Percentiles rank a stretch among this genome's conserved stretches.
Conservation (phyloP, 2,888 invertebrate species). For the Heteromurus nitidus region DNA sequence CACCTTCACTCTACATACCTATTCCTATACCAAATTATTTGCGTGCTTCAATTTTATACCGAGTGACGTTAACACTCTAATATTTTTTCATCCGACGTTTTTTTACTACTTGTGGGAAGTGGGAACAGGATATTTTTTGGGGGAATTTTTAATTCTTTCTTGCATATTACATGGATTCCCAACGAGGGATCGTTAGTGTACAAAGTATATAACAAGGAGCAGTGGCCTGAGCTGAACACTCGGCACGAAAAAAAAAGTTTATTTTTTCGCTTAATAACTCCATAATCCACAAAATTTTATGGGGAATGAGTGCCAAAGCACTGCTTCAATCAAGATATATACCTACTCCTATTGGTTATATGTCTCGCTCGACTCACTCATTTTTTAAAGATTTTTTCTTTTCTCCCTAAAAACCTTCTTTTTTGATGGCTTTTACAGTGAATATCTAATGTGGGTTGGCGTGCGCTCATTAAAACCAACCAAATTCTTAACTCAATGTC, state of each 20-base stretch:
- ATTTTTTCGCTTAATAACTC: slow-evolving; percentile 7
- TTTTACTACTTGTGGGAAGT: slow-evolving; percentile 22
- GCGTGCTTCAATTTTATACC: too few species aligned
- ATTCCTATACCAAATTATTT: too few species aligned
- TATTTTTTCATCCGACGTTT: too few species aligned
- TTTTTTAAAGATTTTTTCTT: background rate
- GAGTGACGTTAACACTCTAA: too few species aligned
- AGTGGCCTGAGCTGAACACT: background rate
- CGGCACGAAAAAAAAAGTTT: background rate
- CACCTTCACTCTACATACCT: too few species aligned
- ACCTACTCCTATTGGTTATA: slow-evolving; percentile 13
- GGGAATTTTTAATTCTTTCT: slow-evolving; percentile 54
- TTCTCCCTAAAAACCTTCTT: background rate
- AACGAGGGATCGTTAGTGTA: slow-evolving; percentile 4
- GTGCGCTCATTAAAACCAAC: background rate
- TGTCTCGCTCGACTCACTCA: background rate
- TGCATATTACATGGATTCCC: background rate
- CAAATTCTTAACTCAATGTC: slow-evolving; percentile 19
- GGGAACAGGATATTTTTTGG: slow-evolving; percentile 20
- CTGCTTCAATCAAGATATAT: background rate
- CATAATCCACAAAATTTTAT: slow-evolving; percentile 10
- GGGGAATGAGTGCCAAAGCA: slow-evolving; percentile 11
- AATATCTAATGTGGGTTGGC: background rate
- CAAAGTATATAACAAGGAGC: background rate
- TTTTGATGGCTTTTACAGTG: too few species aligned